Evolutionary conservation across 2,888 invertebrate species (phyloP).

Genomic region (Drosophila greeni): DNA sequence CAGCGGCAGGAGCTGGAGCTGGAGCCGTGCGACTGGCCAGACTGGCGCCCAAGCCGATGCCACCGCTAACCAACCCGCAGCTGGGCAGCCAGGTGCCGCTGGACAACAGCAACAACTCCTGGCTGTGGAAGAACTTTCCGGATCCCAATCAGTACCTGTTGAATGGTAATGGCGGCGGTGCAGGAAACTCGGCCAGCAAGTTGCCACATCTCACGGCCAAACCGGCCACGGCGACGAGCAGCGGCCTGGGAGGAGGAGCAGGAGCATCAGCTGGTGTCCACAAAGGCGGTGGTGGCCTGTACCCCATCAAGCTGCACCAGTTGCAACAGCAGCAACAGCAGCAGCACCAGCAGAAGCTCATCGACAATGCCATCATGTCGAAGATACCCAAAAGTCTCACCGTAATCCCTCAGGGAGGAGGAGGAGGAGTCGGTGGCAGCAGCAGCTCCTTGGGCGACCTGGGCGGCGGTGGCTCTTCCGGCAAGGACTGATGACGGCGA

Average conservation of each 20-base stretch:
- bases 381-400: constrained; percentile 90
- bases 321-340: constrained; percentile 40
- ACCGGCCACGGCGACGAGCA: constrained; percentile 68
- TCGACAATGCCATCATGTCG: constrained; percentile 81
- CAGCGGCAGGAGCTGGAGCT: constrained; percentile 4
- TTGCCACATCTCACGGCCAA: constrained; percentile 68
- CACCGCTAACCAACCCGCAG: constrained; percentile 60
- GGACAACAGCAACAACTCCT: constrained; percentile 50
- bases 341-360: constrained; percentile 69
- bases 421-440: constrained; percentile 21
- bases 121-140: constrained; percentile 77
- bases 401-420: constrained; percentile 85
- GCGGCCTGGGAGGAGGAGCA: constrained; percentile 32
- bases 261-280: constrained; percentile 13
- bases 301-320: constrained; percentile 56
- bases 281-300: constrained; percentile 33
- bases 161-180: constrained; percentile 67
- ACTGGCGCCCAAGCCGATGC: constrained; percentile 57
- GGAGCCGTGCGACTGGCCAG: constrained; percentile 41
- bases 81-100: constrained; percentile 38
- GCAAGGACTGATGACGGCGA: constrained; percentile 29
- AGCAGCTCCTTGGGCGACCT: constrained; percentile 7
- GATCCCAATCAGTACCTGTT: constrained; percentile 73
- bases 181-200: constrained; percentile 34
- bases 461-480: constrained; percentile 29